Conservation (phyloP, 2,113 vertebrate species). For the Electrona antarctica region DNA sequence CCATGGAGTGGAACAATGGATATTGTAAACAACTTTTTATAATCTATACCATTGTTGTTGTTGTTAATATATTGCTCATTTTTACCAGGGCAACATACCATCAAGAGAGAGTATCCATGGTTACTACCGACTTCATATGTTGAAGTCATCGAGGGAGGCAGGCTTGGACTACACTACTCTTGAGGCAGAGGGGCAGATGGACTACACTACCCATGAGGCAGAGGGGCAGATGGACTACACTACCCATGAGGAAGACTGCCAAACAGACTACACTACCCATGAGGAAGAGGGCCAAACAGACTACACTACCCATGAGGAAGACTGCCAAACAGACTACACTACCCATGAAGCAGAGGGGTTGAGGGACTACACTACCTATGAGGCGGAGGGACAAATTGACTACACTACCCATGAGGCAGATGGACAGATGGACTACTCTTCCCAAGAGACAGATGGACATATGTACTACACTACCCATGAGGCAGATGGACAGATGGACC, state of each 20-base stretch:
- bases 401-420: constrained; percentile 14
- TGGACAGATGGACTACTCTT: constrained; percentile 5
- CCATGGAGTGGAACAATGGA: too few relatives aligned
- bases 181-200: background rate
- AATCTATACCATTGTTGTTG: background rate
- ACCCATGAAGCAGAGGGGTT: constrained; percentile 18
- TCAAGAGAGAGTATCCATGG: constrained; percentile 89
- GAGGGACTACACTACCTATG: constrained; percentile 23
- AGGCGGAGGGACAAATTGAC: background rate
- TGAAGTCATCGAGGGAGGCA: constrained; percentile 85
- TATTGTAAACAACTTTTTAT: too few relatives aligned
- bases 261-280: constrained; percentile 23
- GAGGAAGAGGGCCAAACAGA: constrained; percentile 22
- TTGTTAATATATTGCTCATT: background rate
- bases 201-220: constrained; percentile 2
- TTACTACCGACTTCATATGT: constrained; percentile 92
- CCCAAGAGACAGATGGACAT: constrained; percentile 2
- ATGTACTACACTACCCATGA: constrained; percentile 23
- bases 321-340: constrained; percentile 35
- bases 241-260: background rate
- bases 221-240: constrained; percentile 20
- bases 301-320: constrained; percentile 8
- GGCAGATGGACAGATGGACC: constrained; percentile 23
- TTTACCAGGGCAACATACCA: constrained; percentile 85
- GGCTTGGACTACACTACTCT: constrained; percentile 75